Evolutionary conservation across 2,888 invertebrate species (phyloP), one percentile per base, ranked within the genome.

Genomic region (Lasius fuliginosus): DNA sequence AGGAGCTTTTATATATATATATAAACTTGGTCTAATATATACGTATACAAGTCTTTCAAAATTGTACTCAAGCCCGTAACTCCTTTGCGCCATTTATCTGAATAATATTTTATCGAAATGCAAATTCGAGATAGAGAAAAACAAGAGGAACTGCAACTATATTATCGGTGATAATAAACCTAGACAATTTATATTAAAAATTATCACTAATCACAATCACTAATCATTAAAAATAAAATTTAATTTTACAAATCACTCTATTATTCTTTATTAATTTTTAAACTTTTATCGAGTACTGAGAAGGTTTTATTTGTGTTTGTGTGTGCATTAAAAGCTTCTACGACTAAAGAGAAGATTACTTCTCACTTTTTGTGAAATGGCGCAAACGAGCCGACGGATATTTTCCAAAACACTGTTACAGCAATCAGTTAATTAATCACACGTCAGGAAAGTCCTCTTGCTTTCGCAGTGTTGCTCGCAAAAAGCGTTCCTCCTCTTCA

Each of bases 401-500:
- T 27, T 75, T 69, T 67, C 8, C 8, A 65, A 62, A 53, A 46
- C 33, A 23, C 53, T 75, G 71, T 73, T 74, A 53, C 60, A 46
- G 12, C 12, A 58, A 62, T 40, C 27, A 23, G 69, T 65, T n/a
- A 58, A 74, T 65, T n/a, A 58, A 71, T 33, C 18, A 33, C 69
- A 27, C 33, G 8, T 42, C 8, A 49, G 56, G 23, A 64, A 64
- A 68, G 36, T 84, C 64, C 56, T 84, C 69, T 76, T 65, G 71
- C 40, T 85, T 49, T 77, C 49, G 15, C 15, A 69, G 56, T 73
- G 75, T 62, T 40, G 42, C 46, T 74, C 40, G 40, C 62, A 81
- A 76, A 53, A 53, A 85, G n/a, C 42, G 40, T 81, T 75, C 62
- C 77, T 88, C 83, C 60, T 83, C 83, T 69, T 84, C 62, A 40